Evolutionary conservation across 2,113 vertebrate species (phyloP).

Genomic region (Ifrita kowaldi): DNA sequence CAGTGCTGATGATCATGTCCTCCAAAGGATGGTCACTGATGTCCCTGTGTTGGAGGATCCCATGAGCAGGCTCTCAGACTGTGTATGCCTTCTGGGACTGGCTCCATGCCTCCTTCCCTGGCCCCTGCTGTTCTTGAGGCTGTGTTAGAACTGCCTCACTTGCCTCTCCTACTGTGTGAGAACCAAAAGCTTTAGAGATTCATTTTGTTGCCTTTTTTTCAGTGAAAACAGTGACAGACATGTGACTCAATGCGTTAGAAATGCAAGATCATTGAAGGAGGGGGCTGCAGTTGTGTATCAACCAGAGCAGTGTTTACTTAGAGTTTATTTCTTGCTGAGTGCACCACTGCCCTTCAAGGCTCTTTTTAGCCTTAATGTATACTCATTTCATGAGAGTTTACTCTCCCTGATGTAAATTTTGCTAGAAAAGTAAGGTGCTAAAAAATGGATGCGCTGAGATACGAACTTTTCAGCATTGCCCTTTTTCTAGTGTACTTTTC

Average conservation of each 20-base stretch:
- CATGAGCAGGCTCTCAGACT: background rate
- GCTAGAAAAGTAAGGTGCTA: background rate
- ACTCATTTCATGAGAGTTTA: background rate
- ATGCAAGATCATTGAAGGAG: background rate
- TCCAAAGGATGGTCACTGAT: background rate
- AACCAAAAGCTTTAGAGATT: background rate
- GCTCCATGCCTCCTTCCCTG: background rate
- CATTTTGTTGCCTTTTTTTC: background rate
- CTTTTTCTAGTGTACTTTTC: background rate
- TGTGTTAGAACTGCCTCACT: background rate
- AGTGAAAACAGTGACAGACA: background rate
- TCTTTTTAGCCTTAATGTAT: background rate
- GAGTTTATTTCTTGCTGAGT: background rate
- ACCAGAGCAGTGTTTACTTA: background rate
- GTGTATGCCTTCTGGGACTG: background rate
- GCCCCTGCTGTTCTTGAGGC: background rate
- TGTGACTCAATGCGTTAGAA: background rate
- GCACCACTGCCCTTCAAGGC: background rate
- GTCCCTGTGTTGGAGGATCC: background rate
- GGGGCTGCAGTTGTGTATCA: background rate
- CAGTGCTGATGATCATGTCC: background rate
- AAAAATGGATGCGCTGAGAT: background rate
- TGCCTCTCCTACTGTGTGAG: background rate
- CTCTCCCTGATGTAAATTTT: background rate
- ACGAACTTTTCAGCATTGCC: background rate